Conservation (phyloP, 2,113 vertebrate species). For the Prionailurus viverrinus region DNA sequence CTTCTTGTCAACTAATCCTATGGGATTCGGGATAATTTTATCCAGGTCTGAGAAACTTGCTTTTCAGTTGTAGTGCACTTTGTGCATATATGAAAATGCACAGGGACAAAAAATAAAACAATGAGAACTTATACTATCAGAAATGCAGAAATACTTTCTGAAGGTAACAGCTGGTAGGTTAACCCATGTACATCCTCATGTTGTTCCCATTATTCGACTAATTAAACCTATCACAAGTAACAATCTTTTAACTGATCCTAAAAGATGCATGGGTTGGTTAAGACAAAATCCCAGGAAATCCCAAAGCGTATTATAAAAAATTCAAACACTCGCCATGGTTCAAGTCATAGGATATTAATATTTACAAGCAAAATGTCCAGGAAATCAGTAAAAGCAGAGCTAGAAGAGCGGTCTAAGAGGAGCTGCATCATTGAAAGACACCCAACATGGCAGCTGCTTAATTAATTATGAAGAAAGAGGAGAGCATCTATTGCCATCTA, state of each 20-base stretch:
- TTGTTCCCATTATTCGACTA: background rate
- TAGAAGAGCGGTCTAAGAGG: background rate
- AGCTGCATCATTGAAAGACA: background rate
- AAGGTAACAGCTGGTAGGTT: background rate
- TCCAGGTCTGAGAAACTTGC: background rate
- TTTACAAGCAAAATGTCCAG: background rate
- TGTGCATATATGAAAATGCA: background rate
- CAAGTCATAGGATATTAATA: constrained; percentile 18
- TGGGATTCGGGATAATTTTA: background rate
- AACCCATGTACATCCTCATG: background rate
- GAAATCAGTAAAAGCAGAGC: background rate
- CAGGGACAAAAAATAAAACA: background rate
- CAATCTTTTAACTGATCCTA: background rate
- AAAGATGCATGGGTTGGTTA: background rate
- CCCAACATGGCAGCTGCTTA: background rate
- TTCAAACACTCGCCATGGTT: background rate
- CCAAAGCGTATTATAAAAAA: background rate
- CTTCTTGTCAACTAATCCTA: background rate
- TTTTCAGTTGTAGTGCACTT: background rate
- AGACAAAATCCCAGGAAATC: constrained; percentile 24
- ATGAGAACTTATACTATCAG: background rate
- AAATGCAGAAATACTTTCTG: background rate
- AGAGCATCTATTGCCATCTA: background rate
- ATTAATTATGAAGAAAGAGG: background rate
- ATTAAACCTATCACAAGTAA: constrained; percentile 1